Conservation (phyloP, 2,797 vertebrate species). For the Tragopan temminckii region DNA sequence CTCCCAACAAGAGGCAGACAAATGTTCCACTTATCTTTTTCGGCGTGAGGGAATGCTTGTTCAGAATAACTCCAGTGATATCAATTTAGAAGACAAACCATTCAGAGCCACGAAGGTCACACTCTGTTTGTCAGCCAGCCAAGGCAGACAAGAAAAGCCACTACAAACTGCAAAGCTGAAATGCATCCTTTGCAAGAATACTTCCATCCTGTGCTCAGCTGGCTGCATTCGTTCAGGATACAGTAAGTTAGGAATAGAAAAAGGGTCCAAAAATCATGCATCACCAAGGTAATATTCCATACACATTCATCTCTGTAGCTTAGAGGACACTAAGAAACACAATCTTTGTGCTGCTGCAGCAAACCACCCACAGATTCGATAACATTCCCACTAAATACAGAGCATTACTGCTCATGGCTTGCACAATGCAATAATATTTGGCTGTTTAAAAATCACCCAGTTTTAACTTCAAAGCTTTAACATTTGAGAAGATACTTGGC, state of each 20-base stretch:
- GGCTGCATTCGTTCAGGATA: background rate
- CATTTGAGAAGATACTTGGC: background rate
- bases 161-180: background rate
- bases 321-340: fast-evolving
- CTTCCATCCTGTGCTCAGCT: background rate
- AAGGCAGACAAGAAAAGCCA: background rate
- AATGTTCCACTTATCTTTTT: conserved; percentile 33
- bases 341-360: background rate
- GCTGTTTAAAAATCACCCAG: background rate
- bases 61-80: conserved; percentile 11
- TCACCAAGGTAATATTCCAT: background rate
- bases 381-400: background rate
- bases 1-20: background rate
- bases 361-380: background rate
- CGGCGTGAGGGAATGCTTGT: background rate
- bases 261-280: background rate
- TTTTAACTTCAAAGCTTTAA: background rate
- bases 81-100: conserved; percentile 20
- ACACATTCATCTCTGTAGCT: background rate
- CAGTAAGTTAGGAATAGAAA: background rate
- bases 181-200: background rate
- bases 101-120: conserved; percentile 10
- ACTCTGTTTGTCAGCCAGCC: background rate
- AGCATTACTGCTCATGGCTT: background rate
- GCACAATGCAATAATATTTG: background rate